Base-by-base conservation (phyloP, 2,797 vertebrate genomes). In the Chromis chromis region DNA sequence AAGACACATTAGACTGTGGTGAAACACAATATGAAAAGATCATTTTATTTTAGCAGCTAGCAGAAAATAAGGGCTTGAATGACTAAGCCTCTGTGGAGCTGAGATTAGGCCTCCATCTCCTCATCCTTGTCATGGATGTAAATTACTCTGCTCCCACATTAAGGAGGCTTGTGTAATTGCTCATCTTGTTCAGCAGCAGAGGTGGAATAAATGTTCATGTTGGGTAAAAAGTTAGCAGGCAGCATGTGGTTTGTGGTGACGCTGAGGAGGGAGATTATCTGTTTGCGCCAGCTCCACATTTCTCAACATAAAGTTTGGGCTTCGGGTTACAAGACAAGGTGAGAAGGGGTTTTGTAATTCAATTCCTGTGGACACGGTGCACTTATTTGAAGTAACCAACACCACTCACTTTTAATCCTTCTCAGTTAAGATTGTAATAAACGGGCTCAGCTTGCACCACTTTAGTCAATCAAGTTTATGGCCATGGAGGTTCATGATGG, bases 11-110 rank as follows among this genome's bases (percentile, higher is more conserved):
- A 74, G 83, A 81, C 81, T 84, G 76, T 25, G 81, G 83, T 86
- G 90, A 90, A 92, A 92, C 86, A 88, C 79, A 85, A 85, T 91
- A 78, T 74, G 70, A 78, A 90, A 76, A 81, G 79, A 90, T 93
- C 66, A 76, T 91, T 88, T 87, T 81, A 89, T 89, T 90, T 88
- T 81, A 85, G 70, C 86, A 87, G 89, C 87, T 90, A 84, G 84
- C 74, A 87, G 72, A 85, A 75, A 86, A 88, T 91, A 80, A 79
- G 86, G 89, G 86, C 67, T 81, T 82, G 85, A 82, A 84, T 89
- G 83, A 88, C 82, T 86, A 80, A 82, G 73, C 77, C 76, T 83
- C 86, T 86, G 68, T 75, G 44, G 48, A 70, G 80, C 63, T 74
- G 74, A 87, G 88, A 91, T 92, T 86, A 84, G 86, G 53, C 75